Percentiles rank a stretch among this genome's conserved stretches.
Evolutionary conservation across 2,888 invertebrate species (phyloP).

Genomic region (Mimumesa dahlbomi): DNA sequence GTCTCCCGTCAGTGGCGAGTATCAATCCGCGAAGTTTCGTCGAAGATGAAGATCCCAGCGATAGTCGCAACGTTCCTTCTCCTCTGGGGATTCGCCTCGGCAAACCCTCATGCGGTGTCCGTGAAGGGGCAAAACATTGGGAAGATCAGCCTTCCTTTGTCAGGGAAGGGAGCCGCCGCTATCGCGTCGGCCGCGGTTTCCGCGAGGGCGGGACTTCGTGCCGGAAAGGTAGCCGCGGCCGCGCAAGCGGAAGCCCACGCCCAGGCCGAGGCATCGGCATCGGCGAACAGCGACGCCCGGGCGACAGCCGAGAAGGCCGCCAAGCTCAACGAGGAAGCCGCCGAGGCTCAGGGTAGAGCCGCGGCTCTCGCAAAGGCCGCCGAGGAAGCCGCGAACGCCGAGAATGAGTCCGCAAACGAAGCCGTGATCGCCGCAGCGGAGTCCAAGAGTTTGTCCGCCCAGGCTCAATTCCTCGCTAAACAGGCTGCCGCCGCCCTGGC

Average conservation of each 20-base stretch:
- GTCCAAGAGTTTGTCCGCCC: background rate
- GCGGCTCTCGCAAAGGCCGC: constrained; percentile 3
- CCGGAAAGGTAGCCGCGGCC: constrained; percentile 2
- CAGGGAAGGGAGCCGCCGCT: background rate
- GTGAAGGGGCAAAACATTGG: no score
- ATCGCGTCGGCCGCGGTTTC: constrained; percentile 10
- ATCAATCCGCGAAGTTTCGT: constrained; percentile 56
- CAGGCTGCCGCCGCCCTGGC: constrained; percentile 1
- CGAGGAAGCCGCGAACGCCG: constrained; percentile 7
- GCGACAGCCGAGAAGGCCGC: constrained; percentile 2
- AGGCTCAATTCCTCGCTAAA: constrained; percentile 1
- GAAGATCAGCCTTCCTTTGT: no score
- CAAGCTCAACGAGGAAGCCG: background rate
- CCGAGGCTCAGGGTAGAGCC: background rate
- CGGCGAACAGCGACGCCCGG: background rate
- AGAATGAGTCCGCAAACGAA: background rate
- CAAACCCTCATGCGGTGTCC: no score
- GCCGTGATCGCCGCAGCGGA: background rate
- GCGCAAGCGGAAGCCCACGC: constrained; percentile 6
- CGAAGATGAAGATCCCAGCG: constrained; percentile 58
- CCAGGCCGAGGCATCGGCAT: background rate
- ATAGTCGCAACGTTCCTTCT: constrained; percentile 43
- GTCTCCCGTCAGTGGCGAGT: background rate
- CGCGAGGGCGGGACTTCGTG: constrained; percentile 9
- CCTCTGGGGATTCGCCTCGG: constrained; percentile 40